Evolutionary conservation across 1,140 invertebrate genomes (phyloP), one percentile per base, ranked within the genome.

Genomic region (Semibalanus balanoides): DNA sequence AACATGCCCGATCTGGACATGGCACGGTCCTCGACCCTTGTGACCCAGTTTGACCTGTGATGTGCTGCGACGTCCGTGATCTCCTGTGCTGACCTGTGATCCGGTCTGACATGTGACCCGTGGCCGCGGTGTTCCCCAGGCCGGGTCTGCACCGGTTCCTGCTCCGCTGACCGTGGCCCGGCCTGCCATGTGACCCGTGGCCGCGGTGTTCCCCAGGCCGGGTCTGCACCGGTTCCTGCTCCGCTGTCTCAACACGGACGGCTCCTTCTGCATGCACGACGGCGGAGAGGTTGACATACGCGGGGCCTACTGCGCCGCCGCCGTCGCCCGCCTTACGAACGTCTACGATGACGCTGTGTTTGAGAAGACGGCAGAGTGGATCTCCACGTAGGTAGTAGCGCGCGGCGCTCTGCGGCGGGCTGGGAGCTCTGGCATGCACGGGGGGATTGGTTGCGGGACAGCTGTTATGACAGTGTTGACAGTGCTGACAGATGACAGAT

Each of bases 211-310:
- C 27, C 76, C 73, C 83, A 91, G 88, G 73, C 83, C 89, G 80
- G 87, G 83, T 30, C 86, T 98, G 64, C 86, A 89, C 78, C 84
- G 88, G 75, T 98, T 96, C 86, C 83, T 98, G 35, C 88, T 88
- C 83, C 87, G 88, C 29, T 87, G 97, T 76, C 88, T 89, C 79
- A 87, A 88, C 78, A 83, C 88, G n/a, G 92, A 98, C 85, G 97
- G 97, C 51, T 90, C 93, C 69, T 99, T 97, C 85, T 87, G 87
- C 64, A 89, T 99, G 86, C 95, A 99, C 83, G 87, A 89, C 75
- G 93, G 92, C 81, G 96, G 97, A n/a, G 97, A 99, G 87, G 87
- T 91, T 30, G 97, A 99, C 84, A 92, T 99, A 30, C 88, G 96
- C 81, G 96, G 95, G 31, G 90, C 90, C 70, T 99, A 99, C 83